Evolutionary conservation across 2,113 vertebrate species (phyloP).

Genomic region (Micromys minutus): DNA sequence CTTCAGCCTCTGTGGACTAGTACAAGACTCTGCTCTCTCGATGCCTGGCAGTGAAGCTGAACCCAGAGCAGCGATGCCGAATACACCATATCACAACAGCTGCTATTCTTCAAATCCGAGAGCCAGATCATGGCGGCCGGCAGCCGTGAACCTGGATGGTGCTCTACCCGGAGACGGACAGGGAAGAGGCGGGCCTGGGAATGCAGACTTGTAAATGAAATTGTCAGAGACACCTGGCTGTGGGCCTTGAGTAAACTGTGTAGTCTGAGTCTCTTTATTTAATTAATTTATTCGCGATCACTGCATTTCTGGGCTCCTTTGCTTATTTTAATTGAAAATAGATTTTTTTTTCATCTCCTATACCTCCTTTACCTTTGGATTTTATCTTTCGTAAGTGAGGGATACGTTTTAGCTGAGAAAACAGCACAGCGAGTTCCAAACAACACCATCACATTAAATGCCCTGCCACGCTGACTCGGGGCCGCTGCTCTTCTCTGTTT

Average conservation of each 20-base stretch:
- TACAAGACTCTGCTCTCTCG: neutral
- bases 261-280: neutral
- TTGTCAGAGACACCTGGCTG: neutral
- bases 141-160: neutral
- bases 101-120: neutral
- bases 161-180: neutral
- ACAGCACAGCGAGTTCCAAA: slow-evolving; percentile 54
- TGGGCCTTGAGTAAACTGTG: neutral
- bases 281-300: neutral
- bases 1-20: rapidly evolving
- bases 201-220: neutral
- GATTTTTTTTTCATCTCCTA: neutral
- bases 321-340: neutral
- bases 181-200: neutral
- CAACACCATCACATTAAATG: slow-evolving; percentile 69
- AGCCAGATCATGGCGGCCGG: neutral
- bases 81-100: neutral
- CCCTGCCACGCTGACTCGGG: slow-evolving; percentile 50
- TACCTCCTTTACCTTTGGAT: slow-evolving; percentile 63
- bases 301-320: neutral
- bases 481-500: slow-evolving; percentile 57
- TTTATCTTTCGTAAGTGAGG: slow-evolving; percentile 61
- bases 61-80: neutral
- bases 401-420: slow-evolving; percentile 43
- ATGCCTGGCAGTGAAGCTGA: rapidly evolving